Conservation (phyloP, 2,888 invertebrate genomes). For the Drosophila kuntzei region DNA sequence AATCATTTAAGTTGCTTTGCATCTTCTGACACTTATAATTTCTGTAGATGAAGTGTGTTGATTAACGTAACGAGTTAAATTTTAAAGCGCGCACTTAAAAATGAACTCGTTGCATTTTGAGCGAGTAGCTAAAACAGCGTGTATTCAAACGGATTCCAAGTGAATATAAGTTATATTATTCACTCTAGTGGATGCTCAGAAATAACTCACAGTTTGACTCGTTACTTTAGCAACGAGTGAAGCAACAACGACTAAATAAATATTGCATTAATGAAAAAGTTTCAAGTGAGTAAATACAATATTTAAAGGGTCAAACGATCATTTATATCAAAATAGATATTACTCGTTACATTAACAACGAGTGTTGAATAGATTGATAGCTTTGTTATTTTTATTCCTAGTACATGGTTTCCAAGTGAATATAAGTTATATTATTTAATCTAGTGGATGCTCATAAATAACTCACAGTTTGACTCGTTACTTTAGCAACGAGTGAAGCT, state of each 20-base stretch:
- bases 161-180: neutral
- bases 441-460: neutral
- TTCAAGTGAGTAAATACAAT: neutral
- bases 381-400: constrained; percentile 1
- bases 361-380: neutral
- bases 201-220: neutral
- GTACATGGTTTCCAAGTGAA: no score
- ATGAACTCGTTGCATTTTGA: neutral
- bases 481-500: neutral
- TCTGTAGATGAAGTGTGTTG: no score
- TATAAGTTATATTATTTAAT: neutral
- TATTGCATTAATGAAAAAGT: neutral
- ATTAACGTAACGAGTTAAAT: neutral
- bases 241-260: neutral
- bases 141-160: neutral
- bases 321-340: no score
- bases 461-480: neutral
- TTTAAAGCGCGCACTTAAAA: neutral
- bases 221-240: neutral
- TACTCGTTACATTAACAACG: neutral
- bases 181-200: neutral
- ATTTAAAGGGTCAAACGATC: neutral
- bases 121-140: neutral
- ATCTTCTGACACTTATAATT: no score
- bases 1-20: neutral